Base-by-base conservation (phyloP, 2,888 invertebrate genomes). In the Plemyria rubiginata region DNA sequence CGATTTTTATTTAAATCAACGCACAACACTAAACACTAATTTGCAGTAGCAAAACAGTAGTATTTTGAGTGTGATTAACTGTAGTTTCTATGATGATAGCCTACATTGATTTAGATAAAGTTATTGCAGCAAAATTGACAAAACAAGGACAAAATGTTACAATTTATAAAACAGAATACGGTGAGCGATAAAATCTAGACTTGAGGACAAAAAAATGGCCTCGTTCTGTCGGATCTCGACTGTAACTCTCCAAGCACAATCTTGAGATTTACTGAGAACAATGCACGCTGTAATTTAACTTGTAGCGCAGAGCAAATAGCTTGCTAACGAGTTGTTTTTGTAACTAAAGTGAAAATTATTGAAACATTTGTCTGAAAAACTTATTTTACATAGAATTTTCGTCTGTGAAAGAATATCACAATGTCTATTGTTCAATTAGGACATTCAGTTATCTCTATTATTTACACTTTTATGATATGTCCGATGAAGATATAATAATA, bases 131-230 rank as follows among this genome's bases (percentile, higher is more conserved):
- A 32, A 41, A 56, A 6, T 11, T 15, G 12, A 38, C 13, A 48
- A 46, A 16, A 8, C 28, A 28, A 48, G 49, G 29, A 46, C 48
- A 60, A 40, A 50, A 60, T 61, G 22, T 50, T 62, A 50, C 49
- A 58, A 65, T 61, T 43, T 45, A 16, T 11, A 45, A 16, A 48
- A 50, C 32, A 62, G 55, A 58, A 38, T 54, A 52, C 11, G 46
- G 63, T 22, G 22, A 22, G 22, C 66, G 65, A 67, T 61, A 67
- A 65, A 70, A 70, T 66, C 49, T 62, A 66, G 65, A 65, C 64
- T 64, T 49, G 22, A 5, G 22, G 66, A 48, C 62, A 66, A 71
- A 71, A 66, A 71, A 71, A 63, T 66, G 67, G 49, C 71, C 67
- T 59, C 67, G 62, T 65, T 71, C 2, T 53, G 51, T 43, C 54